Conservation (phyloP, 2,797 vertebrate species). For the Eulemur coronatus region DNA sequence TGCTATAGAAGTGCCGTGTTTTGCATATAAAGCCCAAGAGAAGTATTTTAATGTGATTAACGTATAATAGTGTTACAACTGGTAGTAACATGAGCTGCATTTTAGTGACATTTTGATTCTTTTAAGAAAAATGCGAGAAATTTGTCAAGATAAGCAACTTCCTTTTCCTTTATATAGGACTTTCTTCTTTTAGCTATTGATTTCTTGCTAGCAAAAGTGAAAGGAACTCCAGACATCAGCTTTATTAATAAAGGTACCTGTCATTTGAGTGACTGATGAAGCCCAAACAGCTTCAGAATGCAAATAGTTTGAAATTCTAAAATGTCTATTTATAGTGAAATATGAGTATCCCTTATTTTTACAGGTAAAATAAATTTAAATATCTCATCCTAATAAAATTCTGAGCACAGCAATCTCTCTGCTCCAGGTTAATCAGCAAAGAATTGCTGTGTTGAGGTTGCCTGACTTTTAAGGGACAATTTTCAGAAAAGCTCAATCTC, state of each 20-base stretch:
- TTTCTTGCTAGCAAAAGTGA: conserved; percentile 19
- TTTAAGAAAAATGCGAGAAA: neutral
- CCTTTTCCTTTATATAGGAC: neutral
- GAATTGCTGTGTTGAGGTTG: neutral
- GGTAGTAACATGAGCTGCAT: neutral
- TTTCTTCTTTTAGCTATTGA: neutral
- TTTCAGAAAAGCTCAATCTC: neutral
- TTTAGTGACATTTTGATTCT: conserved; percentile 13
- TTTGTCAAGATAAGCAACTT: neutral
- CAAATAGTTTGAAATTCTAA: conserved; percentile 19
- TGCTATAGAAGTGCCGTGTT: neutral
- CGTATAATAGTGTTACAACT: neutral
- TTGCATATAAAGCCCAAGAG: neutral
- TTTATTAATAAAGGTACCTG: neutral
- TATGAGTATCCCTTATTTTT: neutral
- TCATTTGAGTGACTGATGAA: neutral
- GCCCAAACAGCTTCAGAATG: neutral
- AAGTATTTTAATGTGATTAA: conserved; percentile 7
- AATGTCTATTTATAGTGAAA: neutral
- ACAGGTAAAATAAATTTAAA: conserved; percentile 20
- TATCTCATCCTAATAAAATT: neutral
- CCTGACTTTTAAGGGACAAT: neutral
- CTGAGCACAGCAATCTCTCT: neutral
- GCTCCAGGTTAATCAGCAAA: neutral
- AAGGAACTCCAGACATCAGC: neutral